Percentiles rank a stretch among this genome's conserved stretches.
phyloP scores from a whole-genome alignment of 2,888 invertebrate genomes.

The Elegia similella region DNA sequence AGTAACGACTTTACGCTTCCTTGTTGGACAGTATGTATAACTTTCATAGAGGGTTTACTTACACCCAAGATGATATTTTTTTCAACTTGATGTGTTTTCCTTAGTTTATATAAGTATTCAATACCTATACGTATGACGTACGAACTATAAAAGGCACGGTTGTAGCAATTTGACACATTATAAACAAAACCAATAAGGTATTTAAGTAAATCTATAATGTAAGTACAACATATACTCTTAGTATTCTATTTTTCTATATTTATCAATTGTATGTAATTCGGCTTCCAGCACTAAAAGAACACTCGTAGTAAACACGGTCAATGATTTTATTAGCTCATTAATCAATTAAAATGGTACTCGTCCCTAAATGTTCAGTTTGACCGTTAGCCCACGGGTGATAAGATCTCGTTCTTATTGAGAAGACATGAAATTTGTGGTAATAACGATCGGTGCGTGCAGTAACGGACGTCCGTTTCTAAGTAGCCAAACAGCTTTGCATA shows the following conservation, averaged over 20 bases:
- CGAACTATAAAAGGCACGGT: no score
- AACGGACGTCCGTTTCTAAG: not conserved
- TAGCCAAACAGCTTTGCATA: not conserved
- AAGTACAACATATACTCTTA: no score
- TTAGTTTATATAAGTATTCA: no score
- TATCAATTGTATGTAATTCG: no score
- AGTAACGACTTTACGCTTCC: not conserved
- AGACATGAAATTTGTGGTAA: not conserved
- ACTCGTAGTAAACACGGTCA: not conserved
- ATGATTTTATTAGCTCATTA: not conserved
- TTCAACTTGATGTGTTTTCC: no score
- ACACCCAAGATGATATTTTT: no score
- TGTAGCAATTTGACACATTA: no score
- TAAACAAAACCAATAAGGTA: no score
- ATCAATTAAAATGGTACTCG: not conserved
- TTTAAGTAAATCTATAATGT: no score
- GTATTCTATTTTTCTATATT: no score
- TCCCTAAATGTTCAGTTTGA: not conserved
- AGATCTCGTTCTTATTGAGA: not conserved
- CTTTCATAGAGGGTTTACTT: not conserved
- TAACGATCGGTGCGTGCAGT: not conserved
- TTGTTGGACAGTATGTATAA: not conserved
- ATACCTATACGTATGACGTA: no score
- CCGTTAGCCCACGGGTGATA: not conserved
- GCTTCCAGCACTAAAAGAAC: no score